Evolutionary conservation across 2,797 vertebrate genomes (phyloP).

Genomic region (Platyrinchus mystaceus): DNA sequence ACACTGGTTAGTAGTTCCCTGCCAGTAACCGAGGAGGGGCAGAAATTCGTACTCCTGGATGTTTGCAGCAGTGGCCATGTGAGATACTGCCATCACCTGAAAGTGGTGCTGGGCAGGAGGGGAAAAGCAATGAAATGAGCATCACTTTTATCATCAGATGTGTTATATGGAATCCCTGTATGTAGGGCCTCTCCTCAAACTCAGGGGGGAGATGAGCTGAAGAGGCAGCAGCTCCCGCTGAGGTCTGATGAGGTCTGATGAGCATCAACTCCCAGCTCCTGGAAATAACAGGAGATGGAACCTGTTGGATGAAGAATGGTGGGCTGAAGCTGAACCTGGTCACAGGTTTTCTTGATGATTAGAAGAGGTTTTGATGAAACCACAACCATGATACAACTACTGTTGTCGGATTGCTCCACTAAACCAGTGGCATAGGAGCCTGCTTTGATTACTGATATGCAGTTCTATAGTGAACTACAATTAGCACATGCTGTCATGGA

Average conservation of each 20-base stretch:
- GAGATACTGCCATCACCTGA: neutral
- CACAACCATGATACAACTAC: neutral
- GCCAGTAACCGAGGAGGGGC: neutral
- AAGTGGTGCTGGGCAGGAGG: neutral
- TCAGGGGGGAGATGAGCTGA: neutral
- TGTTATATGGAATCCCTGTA: neutral
- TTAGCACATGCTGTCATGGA: neutral
- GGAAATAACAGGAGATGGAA: neutral
- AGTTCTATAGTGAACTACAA: neutral
- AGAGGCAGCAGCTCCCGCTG: neutral
- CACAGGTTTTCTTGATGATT: neutral
- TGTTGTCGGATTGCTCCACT: neutral
- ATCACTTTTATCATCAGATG: neutral
- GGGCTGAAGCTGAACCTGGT: neutral
- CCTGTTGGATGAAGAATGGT: neutral
- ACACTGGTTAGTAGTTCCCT: neutral
- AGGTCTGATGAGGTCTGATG: neutral
- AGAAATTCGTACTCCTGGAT: neutral
- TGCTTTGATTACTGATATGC: neutral
- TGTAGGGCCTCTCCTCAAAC: neutral
- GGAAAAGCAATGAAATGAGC: neutral
- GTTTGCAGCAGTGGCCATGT: neutral
- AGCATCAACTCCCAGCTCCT: neutral
- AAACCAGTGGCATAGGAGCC: neutral
- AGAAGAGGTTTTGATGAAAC: neutral